These are phyloP conservation scores for Odontothrips loti DNA, from an alignment of 2,888 invertebrate species.

Conservation along the genomic window DNA sequence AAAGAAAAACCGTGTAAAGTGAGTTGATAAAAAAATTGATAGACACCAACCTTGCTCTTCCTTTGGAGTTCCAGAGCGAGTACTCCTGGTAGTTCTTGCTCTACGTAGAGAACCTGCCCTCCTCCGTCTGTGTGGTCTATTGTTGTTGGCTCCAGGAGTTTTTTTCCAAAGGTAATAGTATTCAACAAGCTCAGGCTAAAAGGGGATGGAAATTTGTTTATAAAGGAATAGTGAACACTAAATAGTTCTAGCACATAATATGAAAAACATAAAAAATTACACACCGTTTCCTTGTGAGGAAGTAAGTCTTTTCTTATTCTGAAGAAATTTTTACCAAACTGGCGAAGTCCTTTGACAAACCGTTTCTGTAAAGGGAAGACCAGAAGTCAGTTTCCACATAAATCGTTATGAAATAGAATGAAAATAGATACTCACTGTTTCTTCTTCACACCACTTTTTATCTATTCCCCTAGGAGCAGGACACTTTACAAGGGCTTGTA, in stretches of 20 bases:
- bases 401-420: conserved; percentile 5
- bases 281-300: conserved; percentile 92
- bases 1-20: conserved; percentile 20
- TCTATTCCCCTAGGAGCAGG: conserved; percentile 96
- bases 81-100: conserved; percentile 82
- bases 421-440: conserved; percentile 57
- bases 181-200: conserved; percentile 88
- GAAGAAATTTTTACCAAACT: conserved; percentile 99
- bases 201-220: conserved; percentile 36
- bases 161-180: conserved; percentile 99
- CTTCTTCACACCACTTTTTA: conserved; percentile 97
- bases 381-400: conserved; percentile 33
- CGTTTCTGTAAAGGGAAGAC: conserved; percentile 60
- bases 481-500: conserved; percentile 94
- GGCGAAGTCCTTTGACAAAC: conserved; percentile 96
- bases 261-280: conserved; percentile 40
- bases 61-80: conserved; percentile 70
- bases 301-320: conserved; percentile 93
- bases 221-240: neutral
- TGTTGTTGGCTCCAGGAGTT: conserved; percentile 94
- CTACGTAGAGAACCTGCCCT: conserved; percentile 81
- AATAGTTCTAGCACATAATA: conserved; percentile 5
- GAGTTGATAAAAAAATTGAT: conserved; percentile 31
- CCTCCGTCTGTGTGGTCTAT: conserved; percentile 86
- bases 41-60: conserved; percentile 54